phyloP scores from a whole-genome alignment of 2,113 vertebrate species.

The Pipa parva region DNA sequence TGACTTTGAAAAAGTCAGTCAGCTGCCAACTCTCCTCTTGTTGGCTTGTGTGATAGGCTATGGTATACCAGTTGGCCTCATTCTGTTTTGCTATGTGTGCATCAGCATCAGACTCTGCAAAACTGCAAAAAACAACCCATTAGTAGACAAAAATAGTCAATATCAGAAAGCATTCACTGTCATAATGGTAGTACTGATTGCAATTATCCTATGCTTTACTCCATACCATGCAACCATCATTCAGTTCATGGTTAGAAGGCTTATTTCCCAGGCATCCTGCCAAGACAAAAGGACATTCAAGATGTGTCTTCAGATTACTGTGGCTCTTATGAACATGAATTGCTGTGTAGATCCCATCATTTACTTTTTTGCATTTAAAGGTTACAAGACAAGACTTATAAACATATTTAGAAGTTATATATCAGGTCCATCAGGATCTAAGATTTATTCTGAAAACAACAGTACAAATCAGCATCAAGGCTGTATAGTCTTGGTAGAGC shows the following conservation, averaged over 20 bases:
- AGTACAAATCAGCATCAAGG: conserved; percentile 59
- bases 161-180: conserved; percentile 65
- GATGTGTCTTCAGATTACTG: conserved; percentile 67
- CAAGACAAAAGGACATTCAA: conserved; percentile 66
- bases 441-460: conserved; percentile 63
- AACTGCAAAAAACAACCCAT: conserved; percentile 57
- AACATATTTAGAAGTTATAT: conserved; percentile 65
- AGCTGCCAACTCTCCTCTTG: conserved; percentile 64
- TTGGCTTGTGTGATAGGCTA: conserved; percentile 65
- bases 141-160: conserved; percentile 53
- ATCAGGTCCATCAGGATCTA: conserved; percentile 53
- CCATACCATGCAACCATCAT: conserved; percentile 75
- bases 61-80: conserved; percentile 65
- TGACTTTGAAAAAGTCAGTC: conserved; percentile 57
- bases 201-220: conserved; percentile 68
- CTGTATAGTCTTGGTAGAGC: conserved; percentile 36
- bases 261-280: conserved; percentile 57
- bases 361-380: conserved; percentile 81
- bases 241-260: conserved; percentile 68
- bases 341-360: conserved; percentile 77
- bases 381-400: conserved; percentile 71
- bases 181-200: conserved; percentile 69
- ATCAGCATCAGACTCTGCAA: conserved; percentile 70
- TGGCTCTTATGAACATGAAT: conserved; percentile 79
- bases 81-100: conserved; percentile 67